These are phyloP conservation scores for Ostrea edulis DNA, from an alignment of 1,140 invertebrate genomes.

Conservation along the genomic window DNA sequence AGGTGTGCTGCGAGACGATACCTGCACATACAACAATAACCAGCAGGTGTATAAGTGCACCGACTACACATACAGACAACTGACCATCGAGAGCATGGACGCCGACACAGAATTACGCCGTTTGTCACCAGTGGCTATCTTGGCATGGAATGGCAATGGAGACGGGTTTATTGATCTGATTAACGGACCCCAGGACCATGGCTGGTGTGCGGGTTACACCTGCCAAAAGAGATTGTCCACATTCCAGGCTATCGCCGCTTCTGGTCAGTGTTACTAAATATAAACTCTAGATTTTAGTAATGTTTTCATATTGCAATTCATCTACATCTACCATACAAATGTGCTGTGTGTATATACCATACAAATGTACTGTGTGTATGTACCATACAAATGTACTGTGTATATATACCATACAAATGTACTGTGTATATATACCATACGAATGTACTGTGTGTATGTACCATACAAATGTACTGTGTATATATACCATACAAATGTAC, in stretches of 20 bases:
- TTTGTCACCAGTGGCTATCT: conserved; percentile 74
- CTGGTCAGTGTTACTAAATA: conserved; percentile 57
- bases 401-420: too few relatives aligned
- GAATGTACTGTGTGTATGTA: too few relatives aligned
- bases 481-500: too few relatives aligned
- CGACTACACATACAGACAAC: conserved; percentile 66
- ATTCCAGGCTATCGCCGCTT: conserved; percentile 70
- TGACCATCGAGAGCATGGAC: conserved; percentile 77
- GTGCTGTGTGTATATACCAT: too few relatives aligned
- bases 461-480: too few relatives aligned
- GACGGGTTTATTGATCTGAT: conserved; percentile 51
- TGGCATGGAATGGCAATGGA: conserved; percentile 32
- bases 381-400: too few relatives aligned
- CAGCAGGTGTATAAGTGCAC: conserved; percentile 74
- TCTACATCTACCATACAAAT: too few relatives aligned
- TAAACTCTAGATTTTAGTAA: neutral
- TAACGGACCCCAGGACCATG: conserved; percentile 72
- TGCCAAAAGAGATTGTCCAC: conserved; percentile 74
- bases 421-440: too few relatives aligned
- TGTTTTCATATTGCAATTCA: too few relatives aligned
- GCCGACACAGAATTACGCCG: conserved; percentile 76
- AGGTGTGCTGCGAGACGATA: conserved; percentile 69
- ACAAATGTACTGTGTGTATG: too few relatives aligned
- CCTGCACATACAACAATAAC: conserved; percentile 58
- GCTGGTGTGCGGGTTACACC: conserved; percentile 77